A percentile compares a stretch with the other conserved stretches of the same genome.
phyloP scores from a whole-genome alignment of 2,797 vertebrate species.

The Xenopus petersii region DNA sequence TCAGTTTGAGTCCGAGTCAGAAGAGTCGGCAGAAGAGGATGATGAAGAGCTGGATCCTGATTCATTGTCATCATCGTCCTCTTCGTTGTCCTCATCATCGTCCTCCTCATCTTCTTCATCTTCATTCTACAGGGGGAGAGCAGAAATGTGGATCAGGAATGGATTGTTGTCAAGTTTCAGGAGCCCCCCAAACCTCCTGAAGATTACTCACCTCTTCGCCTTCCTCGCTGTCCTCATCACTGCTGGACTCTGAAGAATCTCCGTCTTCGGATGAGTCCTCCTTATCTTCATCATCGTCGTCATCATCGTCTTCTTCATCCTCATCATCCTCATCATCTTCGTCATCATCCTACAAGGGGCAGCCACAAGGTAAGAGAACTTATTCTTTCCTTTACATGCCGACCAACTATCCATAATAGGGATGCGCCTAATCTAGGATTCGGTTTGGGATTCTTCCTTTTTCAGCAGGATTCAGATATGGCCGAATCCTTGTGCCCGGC shows the following conservation, averaged over 20 bases:
- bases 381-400: too few relatives aligned
- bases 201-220: constrained; percentile 60
- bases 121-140: constrained; percentile 66
- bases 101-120: constrained; percentile 78
- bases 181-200: not conserved
- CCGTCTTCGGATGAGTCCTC: constrained; percentile 83
- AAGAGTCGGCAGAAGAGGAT: constrained; percentile 86
- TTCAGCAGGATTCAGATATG: too few relatives aligned
- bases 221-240: constrained; percentile 82
- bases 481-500: too few relatives aligned
- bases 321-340: constrained; percentile 73
- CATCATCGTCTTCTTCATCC: constrained; percentile 73
- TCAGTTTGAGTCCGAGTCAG: constrained; percentile 94
- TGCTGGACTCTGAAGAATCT: constrained; percentile 83
- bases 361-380: not conserved
- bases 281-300: constrained; percentile 78
- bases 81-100: constrained; percentile 76
- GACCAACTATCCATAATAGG: too few relatives aligned
- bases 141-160: not conserved
- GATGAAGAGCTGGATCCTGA: constrained; percentile 89
- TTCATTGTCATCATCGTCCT: constrained; percentile 92
- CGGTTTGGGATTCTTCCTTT: too few relatives aligned
- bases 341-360: constrained; percentile 58
- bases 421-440: too few relatives aligned
- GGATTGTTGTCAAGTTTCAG: too few relatives aligned